Conservation (phyloP, 37 sponge, comb jelly and placozoan genomes). For the Crambe crambe region DNA sequence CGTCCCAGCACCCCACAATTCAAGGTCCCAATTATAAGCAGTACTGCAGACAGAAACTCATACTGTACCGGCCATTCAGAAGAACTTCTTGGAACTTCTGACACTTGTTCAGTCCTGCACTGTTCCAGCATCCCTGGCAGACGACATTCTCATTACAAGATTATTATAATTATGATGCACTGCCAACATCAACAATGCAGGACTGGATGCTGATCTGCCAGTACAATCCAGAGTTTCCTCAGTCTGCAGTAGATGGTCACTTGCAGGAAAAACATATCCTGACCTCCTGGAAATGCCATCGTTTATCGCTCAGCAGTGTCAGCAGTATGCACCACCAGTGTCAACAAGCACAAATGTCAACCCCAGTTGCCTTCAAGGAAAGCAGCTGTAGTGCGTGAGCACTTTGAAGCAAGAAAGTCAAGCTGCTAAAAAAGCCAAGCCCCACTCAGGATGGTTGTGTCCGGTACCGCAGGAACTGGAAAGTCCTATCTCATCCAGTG, state of each 20-base stretch:
- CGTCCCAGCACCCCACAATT: too few relatives aligned
- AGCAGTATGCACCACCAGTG: too few relatives aligned
- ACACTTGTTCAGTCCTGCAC: constrained; percentile 41
- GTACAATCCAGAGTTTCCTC: constrained; percentile 6
- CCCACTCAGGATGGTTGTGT: constrained; percentile 42
- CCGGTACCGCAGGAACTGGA: too few relatives aligned
- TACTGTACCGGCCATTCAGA: constrained; percentile 45
- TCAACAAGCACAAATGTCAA: constrained; percentile 26
- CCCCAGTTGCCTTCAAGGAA: constrained; percentile 29
- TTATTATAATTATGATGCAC: constrained; percentile 26
- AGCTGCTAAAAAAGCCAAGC: too few relatives aligned
- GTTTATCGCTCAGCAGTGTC: not conserved
- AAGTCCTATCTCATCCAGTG: constrained; percentile 59
- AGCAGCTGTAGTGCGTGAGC: too few relatives aligned
- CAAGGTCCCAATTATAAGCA: constrained; percentile 53
- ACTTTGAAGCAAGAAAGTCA: too few relatives aligned
- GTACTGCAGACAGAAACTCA: constrained; percentile 57
- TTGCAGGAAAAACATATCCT: constrained; percentile 6
- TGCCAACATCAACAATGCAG: constrained; percentile 8
- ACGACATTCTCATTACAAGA: constrained; percentile 39
- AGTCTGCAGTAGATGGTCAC: constrained; percentile 17
- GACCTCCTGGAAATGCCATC: constrained; percentile 24
- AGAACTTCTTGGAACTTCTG: constrained; percentile 15
- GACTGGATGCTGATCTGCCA: constrained; percentile 67
- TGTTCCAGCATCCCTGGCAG: constrained; percentile 27